phyloP scores from a whole-genome alignment of 2,113 vertebrate genomes.

The rabbit (Oryctolagus cuniculus) region DNA sequence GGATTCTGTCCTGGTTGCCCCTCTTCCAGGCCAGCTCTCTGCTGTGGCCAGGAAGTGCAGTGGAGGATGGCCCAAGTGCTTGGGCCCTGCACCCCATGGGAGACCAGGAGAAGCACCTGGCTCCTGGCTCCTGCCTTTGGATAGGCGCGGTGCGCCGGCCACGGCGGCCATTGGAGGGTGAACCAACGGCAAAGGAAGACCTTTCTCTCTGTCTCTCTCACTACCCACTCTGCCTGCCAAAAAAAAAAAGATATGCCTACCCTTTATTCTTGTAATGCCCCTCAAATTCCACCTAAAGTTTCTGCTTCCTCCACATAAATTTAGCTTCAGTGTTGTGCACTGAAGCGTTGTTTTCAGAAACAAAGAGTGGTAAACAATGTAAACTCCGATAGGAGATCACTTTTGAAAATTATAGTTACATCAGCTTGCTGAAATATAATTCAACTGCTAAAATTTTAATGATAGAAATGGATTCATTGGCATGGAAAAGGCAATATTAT shows the following conservation, averaged over 20 bases:
- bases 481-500: not conserved
- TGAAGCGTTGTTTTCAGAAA: not conserved
- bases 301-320: not conserved
- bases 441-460: conserved; percentile 21
- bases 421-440: conserved; percentile 27
- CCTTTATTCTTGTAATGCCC: not conserved
- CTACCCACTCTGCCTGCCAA: too few relatives aligned
- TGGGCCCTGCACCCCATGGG: too few relatives aligned
- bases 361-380: conserved; percentile 4
- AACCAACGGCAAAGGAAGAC: too few relatives aligned
- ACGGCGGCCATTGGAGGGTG: too few relatives aligned
- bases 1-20: too few relatives aligned
- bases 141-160: too few relatives aligned
- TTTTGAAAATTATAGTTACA: conserved; percentile 15
- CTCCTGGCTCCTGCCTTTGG: too few relatives aligned
- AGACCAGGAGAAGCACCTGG: too few relatives aligned
- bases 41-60: too few relatives aligned
- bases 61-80: too few relatives aligned
- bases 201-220: too few relatives aligned
- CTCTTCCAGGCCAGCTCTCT: too few relatives aligned
- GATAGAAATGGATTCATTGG: not conserved
- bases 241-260: not conserved
- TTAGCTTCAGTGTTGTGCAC: not conserved
- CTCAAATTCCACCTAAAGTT: not conserved
- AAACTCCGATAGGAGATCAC: not conserved